phyloP scores from a whole-genome alignment of 2,888 invertebrate genomes.

The Nymphalis polychloros region DNA sequence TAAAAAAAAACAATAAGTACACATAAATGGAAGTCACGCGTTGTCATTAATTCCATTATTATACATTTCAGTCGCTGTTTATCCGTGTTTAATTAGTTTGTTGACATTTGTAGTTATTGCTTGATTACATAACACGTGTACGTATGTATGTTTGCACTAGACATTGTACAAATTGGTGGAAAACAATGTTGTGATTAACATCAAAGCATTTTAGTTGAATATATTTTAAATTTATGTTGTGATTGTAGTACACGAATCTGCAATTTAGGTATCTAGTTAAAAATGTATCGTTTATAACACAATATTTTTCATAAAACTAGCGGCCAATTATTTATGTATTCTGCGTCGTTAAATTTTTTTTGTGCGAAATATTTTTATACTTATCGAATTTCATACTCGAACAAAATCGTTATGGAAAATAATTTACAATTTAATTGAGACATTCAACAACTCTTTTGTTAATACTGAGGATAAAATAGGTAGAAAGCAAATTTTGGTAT shows the following conservation, averaged over 20 bases:
- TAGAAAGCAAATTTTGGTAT: too few relatives aligned
- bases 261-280: neutral
- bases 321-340: neutral
- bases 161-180: slow-evolving; percentile 4
- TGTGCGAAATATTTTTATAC: too few relatives aligned
- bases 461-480: too few relatives aligned
- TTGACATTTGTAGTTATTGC: slow-evolving; percentile 12
- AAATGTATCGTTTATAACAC: neutral
- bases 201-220: slow-evolving; percentile 6
- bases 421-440: too few relatives aligned
- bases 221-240: slow-evolving; percentile 1
- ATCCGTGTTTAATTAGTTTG: slow-evolving; percentile 13
- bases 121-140: slow-evolving; percentile 10
- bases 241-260: neutral
- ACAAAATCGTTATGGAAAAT: too few relatives aligned
- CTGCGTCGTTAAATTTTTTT: too few relatives aligned
- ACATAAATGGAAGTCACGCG: too few relatives aligned
- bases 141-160: slow-evolving; percentile 5
- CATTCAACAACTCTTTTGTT: too few relatives aligned
- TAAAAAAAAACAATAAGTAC: too few relatives aligned
- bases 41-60: slow-evolving; percentile 8
- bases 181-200: slow-evolving; percentile 15
- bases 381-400: too few relatives aligned
- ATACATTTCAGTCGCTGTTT: slow-evolving; percentile 8
- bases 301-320: slow-evolving; percentile 4